Evolutionary conservation across 2,888 invertebrate species (phyloP).

Genomic region (Sinotaia quadrata): DNA sequence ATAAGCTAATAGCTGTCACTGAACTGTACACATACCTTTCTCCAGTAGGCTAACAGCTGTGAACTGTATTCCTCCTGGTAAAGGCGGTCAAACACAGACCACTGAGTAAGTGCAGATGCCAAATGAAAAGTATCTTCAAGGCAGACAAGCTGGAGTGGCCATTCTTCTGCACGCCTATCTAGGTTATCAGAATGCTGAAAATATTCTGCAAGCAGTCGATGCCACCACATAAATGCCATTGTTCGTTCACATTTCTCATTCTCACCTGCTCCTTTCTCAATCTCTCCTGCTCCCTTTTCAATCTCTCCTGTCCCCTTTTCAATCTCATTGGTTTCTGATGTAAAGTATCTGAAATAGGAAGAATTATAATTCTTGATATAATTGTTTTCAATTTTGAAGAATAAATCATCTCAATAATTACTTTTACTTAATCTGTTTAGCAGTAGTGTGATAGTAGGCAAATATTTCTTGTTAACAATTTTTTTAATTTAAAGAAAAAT

Average conservation of each 20-base stretch:
- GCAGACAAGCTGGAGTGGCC: slow-evolving; percentile 65
- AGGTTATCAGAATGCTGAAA: slow-evolving; percentile 59
- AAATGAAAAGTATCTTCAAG: slow-evolving; percentile 64
- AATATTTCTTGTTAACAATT: no score
- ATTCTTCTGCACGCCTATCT: slow-evolving; percentile 67
- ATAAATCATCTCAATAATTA: no score
- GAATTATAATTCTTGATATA: no score
- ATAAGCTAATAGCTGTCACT: no score
- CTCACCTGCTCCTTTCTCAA: slow-evolving; percentile 31
- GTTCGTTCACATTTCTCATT: slow-evolving; percentile 49
- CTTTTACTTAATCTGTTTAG: no score
- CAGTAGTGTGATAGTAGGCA: no score
- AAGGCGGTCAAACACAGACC: slow-evolving; percentile 65
- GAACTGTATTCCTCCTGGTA: slow-evolving; percentile 69
- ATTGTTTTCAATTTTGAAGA: no score
- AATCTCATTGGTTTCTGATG: slow-evolving; percentile 21
- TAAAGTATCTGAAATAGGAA: slow-evolving; percentile 16
- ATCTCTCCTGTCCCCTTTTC: slow-evolving; percentile 39
- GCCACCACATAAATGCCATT: slow-evolving; percentile 65
- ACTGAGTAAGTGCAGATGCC: slow-evolving; percentile 63
- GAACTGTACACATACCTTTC: slow-evolving; percentile 66
- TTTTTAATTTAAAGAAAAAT: no score
- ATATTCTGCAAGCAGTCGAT: slow-evolving; percentile 66
- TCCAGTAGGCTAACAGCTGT: slow-evolving; percentile 65
- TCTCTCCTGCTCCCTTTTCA: slow-evolving; percentile 48